Percentiles rank a stretch among this genome's conserved stretches.
These are phyloP conservation scores for Hedya salicella DNA, from an alignment of 2,888 invertebrate species.

Conservation along the genomic window DNA sequence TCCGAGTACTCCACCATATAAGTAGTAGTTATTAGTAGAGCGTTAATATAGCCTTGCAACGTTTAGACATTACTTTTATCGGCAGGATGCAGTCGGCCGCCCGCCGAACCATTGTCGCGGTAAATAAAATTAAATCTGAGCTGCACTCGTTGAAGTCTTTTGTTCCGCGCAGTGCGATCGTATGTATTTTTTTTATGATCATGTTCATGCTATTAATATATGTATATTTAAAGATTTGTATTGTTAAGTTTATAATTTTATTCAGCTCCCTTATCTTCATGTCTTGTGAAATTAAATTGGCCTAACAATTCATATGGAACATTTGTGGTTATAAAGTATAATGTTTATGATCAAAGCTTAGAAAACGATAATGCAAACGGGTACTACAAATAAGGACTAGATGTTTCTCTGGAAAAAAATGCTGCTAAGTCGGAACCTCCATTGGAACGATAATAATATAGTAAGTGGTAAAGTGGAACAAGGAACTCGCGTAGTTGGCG, in stretches of 20 bases:
- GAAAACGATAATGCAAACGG: conserved; percentile 14
- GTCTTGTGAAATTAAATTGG: not conserved
- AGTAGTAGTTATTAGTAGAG: no score
- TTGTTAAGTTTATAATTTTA: not conserved
- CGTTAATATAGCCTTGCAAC: no score
- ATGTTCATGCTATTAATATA: not conserved
- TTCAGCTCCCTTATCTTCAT: not conserved
- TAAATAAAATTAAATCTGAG: conserved; percentile 16
- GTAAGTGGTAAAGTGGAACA: conserved; percentile 84
- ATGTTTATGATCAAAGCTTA: conserved; percentile 10
- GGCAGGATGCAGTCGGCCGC: no score
- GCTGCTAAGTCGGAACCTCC: conserved; percentile 70
- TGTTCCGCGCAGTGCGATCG: conserved; percentile 44
- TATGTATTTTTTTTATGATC: not conserved
- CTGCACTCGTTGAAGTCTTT: conserved; percentile 58
- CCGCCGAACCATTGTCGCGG: conserved; percentile 17
- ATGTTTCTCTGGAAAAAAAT: conserved; percentile 55
- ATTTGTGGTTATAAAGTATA: not conserved
- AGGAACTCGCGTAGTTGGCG: conserved; percentile 83
- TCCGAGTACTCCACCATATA: no score
- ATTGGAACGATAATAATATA: conserved; percentile 82
- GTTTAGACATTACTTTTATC: no score
- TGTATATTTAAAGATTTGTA: not conserved
- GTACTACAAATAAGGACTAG: conserved; percentile 53
- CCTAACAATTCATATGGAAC: not conserved